These are phyloP conservation scores for Bedellia somnulentella DNA, from an alignment of 2,888 invertebrate species.

Conservation along the genomic window DNA sequence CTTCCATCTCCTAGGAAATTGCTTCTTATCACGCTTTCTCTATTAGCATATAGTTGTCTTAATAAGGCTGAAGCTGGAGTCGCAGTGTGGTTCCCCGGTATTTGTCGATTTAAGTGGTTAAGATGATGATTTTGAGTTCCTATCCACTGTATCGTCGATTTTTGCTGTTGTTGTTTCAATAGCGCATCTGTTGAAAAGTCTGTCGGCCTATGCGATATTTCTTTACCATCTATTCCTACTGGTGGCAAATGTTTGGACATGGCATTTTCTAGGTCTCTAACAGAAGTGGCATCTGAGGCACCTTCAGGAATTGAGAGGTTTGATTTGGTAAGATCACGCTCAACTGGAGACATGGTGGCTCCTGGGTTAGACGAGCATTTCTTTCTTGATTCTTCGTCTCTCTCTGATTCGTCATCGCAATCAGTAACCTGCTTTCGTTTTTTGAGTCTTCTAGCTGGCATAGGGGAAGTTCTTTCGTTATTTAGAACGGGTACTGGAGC, in stretches of 20 bases:
- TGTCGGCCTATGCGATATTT: constrained; percentile 70
- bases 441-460: constrained; percentile 64
- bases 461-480: constrained; percentile 55
- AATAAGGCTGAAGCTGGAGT: constrained; percentile 88
- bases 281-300: constrained; percentile 63
- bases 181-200: constrained; percentile 87
- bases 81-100: constrained; percentile 54
- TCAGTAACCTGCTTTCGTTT: constrained; percentile 50
- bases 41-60: constrained; percentile 87
- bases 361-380: constrained; percentile 46
- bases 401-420: constrained; percentile 32
- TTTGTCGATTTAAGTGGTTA: constrained; percentile 65
- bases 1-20: constrained; percentile 65
- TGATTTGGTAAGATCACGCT: constrained; percentile 37
- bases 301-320: constrained; percentile 40
- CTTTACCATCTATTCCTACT: constrained; percentile 51
- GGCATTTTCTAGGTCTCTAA: constrained; percentile 91
- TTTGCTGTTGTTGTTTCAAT: constrained; percentile 77
- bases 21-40: constrained; percentile 93
- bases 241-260: constrained; percentile 92
- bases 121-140: constrained; percentile 73
- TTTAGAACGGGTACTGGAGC: constrained; percentile 45
- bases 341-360: constrained; percentile 39
- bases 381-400: constrained; percentile 42
- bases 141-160: constrained; percentile 89